Percentiles rank a stretch among this genome's conserved stretches.
Conservation (phyloP, 2,888 invertebrate genomes). For the Caenorhabditis parvicauda region DNA sequence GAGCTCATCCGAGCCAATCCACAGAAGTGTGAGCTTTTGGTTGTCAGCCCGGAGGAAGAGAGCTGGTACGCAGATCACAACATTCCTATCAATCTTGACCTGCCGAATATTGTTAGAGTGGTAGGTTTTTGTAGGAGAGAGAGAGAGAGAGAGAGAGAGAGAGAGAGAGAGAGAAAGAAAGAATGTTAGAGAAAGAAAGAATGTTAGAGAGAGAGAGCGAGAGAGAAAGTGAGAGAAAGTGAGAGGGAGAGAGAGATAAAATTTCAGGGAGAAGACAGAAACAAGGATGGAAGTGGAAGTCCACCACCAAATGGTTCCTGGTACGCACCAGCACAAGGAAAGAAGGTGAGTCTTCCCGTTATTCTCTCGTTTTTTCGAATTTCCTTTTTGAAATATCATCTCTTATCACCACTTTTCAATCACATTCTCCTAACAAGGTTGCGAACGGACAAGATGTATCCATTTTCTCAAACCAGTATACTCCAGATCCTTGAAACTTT, state of each 20-base stretch:
- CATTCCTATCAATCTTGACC: constrained; percentile 38
- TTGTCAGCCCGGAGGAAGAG: constrained; percentile 77
- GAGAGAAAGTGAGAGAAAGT: not conserved
- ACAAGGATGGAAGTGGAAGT: no score
- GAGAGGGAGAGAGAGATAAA: no score
- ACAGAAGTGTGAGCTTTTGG: constrained; percentile 78
- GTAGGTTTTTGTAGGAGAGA: constrained; percentile 7
- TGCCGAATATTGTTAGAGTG: constrained; percentile 36
- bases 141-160: not conserved
- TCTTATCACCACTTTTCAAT: no score
- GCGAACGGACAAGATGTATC: no score
- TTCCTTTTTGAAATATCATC: no score
- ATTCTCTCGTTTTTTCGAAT: constrained; percentile 7
- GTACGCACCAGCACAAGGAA: constrained; percentile 31
- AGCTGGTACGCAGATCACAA: constrained; percentile 69
- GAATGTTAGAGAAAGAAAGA: no score
- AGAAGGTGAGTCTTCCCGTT: constrained; percentile 17
- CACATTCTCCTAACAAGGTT: no score
- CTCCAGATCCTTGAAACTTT: no score
- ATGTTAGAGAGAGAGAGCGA: constrained; percentile 5
- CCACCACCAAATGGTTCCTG: constrained; percentile 34
- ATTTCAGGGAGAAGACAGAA: no score
- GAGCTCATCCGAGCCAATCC: constrained; percentile 54
- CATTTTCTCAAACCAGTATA: no score
- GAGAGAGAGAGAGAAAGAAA: constrained; percentile 1